These are phyloP conservation scores for Macrobrachium nipponense DNA, from an alignment of 1,140 invertebrate species.

Conservation along the genomic window DNA sequence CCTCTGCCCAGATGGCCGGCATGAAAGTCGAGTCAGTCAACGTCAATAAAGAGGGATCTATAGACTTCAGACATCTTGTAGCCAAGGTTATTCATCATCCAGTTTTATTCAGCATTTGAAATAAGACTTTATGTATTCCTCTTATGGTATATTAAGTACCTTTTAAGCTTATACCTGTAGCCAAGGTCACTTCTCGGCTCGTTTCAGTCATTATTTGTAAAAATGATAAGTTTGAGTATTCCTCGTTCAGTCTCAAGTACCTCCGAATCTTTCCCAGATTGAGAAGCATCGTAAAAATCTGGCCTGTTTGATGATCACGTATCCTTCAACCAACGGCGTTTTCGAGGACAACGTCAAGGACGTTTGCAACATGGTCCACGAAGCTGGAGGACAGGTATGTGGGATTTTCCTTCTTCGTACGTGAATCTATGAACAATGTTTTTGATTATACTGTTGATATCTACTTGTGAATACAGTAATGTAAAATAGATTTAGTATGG, in stretches of 20 bases:
- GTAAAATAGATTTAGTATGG: too few species aligned
- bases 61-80: slow-evolving; percentile 90
- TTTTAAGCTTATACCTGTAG: too few species aligned
- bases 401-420: slow-evolving; percentile 65
- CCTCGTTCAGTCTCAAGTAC: background rate
- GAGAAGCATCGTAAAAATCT: slow-evolving; percentile 84
- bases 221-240: background rate
- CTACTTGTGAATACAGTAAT: too few species aligned
- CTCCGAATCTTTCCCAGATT: slow-evolving; percentile 70
- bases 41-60: slow-evolving; percentile 86
- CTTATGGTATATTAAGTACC: too few species aligned
- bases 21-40: slow-evolving; percentile 94
- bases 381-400: slow-evolving; percentile 85
- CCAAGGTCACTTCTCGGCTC: too few species aligned
- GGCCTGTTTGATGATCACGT: slow-evolving; percentile 98
- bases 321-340: slow-evolving; percentile 98
- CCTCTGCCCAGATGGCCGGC: slow-evolving; percentile 98
- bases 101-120: slow-evolving; percentile 67
- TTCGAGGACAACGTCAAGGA: slow-evolving; percentile 96
- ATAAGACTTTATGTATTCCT: too few species aligned
- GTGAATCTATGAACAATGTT: background rate
- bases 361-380: slow-evolving; percentile 92
- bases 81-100: slow-evolving; percentile 75
- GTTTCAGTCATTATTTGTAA: too few species aligned
- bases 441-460: background rate